These are phyloP conservation scores for Drosophila lacicola DNA, from an alignment of 2,888 invertebrate genomes.

Conservation along the genomic window DNA sequence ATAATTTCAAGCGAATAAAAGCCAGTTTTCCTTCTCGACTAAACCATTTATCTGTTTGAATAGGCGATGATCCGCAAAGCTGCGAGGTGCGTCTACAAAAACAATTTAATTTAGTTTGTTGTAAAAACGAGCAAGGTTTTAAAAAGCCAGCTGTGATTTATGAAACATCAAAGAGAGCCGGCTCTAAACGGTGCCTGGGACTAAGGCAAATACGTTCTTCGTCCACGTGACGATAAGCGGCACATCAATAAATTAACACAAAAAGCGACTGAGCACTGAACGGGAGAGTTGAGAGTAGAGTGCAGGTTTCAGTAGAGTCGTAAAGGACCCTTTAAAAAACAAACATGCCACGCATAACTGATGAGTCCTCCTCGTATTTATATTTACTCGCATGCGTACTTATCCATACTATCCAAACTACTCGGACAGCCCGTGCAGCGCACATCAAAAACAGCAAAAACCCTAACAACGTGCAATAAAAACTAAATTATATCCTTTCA, in stretches of 20 bases:
- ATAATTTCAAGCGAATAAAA: too few species aligned
- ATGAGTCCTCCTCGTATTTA: slow-evolving; percentile 50
- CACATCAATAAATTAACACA: slow-evolving; percentile 69
- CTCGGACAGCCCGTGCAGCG: slow-evolving; percentile 16
- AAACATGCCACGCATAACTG: slow-evolving; percentile 74
- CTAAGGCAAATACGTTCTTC: slow-evolving; percentile 9
- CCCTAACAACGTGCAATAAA: slow-evolving; percentile 71
- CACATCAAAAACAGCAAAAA: slow-evolving; percentile 30
- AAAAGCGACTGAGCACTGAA: slow-evolving; percentile 32
- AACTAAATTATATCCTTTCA: slow-evolving; percentile 81
- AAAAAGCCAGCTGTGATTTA: slow-evolving; percentile 46
- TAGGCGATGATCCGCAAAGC: neutral
- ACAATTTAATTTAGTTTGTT: slow-evolving; percentile 40
- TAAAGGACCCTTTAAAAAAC: slow-evolving; percentile 63
- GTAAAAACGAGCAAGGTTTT: slow-evolving; percentile 23
- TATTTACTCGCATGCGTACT: slow-evolving; percentile 9
- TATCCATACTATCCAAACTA: slow-evolving; percentile 1
- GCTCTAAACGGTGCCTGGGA: neutral
- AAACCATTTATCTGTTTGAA: neutral
- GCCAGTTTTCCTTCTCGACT: neutral
- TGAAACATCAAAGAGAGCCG: slow-evolving; percentile 56
- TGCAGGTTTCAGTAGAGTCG: slow-evolving; percentile 22
- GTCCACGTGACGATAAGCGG: slow-evolving; percentile 54
- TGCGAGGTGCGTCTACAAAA: neutral
- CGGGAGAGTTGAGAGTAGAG: neutral